These are phyloP conservation scores for Eulacestoma nigropectus DNA, from an alignment of 2,113 vertebrate species.

Conservation along the genomic window DNA sequence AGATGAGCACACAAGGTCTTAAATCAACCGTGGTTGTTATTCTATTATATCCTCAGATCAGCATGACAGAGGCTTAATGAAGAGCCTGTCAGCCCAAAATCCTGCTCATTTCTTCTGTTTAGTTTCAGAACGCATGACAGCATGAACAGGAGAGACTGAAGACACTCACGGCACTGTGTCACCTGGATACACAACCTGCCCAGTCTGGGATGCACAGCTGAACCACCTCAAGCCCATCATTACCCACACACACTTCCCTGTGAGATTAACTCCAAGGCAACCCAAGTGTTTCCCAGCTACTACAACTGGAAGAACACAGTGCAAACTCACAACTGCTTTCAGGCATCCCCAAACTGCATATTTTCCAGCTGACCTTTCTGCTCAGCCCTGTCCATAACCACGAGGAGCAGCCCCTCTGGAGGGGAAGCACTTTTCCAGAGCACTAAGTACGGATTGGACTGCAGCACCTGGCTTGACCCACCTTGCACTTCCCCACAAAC, in stretches of 20 bases:
- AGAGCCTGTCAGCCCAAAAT: neutral
- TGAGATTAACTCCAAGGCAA: neutral
- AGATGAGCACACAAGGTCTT: neutral
- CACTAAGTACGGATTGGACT: accelerated
- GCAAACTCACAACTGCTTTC: neutral
- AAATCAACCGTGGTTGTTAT: neutral
- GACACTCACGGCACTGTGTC: neutral
- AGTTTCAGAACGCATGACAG: neutral
- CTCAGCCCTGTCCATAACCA: neutral
- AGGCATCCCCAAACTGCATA: accelerated
- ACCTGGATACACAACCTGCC: accelerated
- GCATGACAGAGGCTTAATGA: neutral
- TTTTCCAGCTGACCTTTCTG: neutral
- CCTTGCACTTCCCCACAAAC: neutral
- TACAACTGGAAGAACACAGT: neutral
- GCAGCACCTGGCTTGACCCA: neutral
- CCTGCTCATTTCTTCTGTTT: neutral
- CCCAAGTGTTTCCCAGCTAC: neutral
- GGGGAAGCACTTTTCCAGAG: neutral
- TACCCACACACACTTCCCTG: too few relatives aligned
- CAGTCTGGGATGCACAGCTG: neutral
- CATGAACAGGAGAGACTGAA: neutral
- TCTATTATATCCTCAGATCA: neutral
- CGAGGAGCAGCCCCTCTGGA: accelerated
- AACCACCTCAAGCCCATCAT: neutral